Evolutionary conservation across 2,888 invertebrate species (phyloP), one percentile per base, ranked within the genome.

Genomic region (Neuroscelio doddi): DNA sequence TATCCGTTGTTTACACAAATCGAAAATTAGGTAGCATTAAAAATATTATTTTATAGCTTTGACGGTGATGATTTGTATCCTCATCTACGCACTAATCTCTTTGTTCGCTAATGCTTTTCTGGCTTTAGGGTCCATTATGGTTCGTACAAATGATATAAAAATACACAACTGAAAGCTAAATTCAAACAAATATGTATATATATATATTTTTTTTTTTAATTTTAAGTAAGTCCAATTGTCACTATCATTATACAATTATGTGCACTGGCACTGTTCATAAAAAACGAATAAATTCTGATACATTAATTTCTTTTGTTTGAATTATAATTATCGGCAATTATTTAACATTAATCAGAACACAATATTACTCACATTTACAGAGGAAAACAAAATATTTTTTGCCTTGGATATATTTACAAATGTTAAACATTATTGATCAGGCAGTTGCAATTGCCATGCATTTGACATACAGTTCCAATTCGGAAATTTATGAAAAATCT

Each of bases 371-470:
- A 1, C 14, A 4, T 72, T 76, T 72, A 26, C 73, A 84, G 84
- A 80, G 76, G 69, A 79, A 74, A 52, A 73, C 80, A 24, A 68
- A 62, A 47, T 80, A 76, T 52, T 75, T 78, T 49, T 52, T 79
- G 55, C 82, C 83, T 44, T 84, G 84, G 84, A 75, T 84, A 58
- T 81, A 80, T 67, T 69, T 82, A 63, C 79, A 83, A 71, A 75
- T 81, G 71, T 70, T 80, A 56, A 77, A 74, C 67, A 80, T 84
- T 63, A 73, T 80, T 47, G 82, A 82, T 73, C 83, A 84, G 68
- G 70, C 74, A 15, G 67, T 75, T 15, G 75, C 81, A 44, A 59
- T 84, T 53, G 68, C 70, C 51, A 49, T 78, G 72, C 75, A 78
- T 55, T 68, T 81, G 66, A 74, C 74, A 38, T 66, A 76, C 41